Evolutionary conservation across 2,797 vertebrate species (phyloP), one percentile per base, ranked within the genome.

Genomic region (Cossypha polioptera): DNA sequence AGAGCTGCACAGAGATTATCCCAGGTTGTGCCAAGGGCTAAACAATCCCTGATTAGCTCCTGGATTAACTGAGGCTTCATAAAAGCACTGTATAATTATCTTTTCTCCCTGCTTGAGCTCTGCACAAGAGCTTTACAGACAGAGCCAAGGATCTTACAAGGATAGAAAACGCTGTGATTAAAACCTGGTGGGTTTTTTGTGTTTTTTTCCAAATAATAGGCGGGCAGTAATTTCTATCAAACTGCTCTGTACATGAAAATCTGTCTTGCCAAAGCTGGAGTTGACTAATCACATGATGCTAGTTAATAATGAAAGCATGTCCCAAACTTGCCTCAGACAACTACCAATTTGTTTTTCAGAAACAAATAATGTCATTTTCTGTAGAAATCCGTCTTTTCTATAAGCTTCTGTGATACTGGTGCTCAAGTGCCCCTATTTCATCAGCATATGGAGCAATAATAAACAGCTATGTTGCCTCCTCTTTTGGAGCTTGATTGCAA

Each of bases 271-370:
- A 54, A 91, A 85, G 33, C 16, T 7, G 8, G 79, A 88, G 31
- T 5, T 87, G 72, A 63, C 61, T 88, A 69, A 86, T 85, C 87
- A n/a, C 26, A 21, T 22, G 16, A 82, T 75, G 24, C 15, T 78
- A 73, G 55, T 80, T 93, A 71, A 55, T 94, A 91, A 92, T 33
- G 29, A 94, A 92, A 94, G 67, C 75, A n/a, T 82, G 58, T 90
- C 61, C 81, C 42, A 75, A n/a, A 82, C 62, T 96, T 86, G 63
- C 59, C 74, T 91, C 76, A 65, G 47, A 88, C 62, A 94, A 25
- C 58, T 50, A 43, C 28, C 75, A 45, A 85, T 76, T 91, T 91
- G 16, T 76, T 95, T 86, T 85, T 74, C 33, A 62, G 40, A 47
- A 28, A 76, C 22, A 5, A 75, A 10, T 53, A 45, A 81, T 76